phyloP scores from a whole-genome alignment of 2,888 invertebrate species.

The Macaria liturata region DNA sequence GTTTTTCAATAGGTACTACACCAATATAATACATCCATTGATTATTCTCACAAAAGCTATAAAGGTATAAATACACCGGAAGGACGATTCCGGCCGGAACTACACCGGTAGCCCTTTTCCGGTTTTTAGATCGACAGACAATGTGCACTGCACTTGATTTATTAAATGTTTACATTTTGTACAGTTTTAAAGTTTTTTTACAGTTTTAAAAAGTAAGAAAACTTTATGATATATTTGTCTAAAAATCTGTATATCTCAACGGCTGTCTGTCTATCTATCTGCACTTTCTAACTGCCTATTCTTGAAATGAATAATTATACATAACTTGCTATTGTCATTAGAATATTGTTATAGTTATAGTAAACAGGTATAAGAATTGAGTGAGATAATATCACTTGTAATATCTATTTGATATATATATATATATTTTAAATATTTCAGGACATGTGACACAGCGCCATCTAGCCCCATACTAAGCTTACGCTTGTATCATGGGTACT shows the following conservation, averaged over 20 bases:
- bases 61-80: constrained; percentile 41
- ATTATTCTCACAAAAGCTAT: constrained; percentile 10
- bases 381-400: too few relatives aligned
- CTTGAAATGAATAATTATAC: constrained; percentile 10
- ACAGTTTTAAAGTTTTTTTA: too few relatives aligned
- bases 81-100: constrained; percentile 44
- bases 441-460: too few relatives aligned
- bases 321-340: too few relatives aligned
- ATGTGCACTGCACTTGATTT: constrained; percentile 33
- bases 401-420: too few relatives aligned
- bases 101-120: constrained; percentile 55
- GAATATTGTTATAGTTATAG: too few relatives aligned
- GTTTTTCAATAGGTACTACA: not conserved
- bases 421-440: too few relatives aligned
- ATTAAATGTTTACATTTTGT: not conserved
- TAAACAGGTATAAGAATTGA: too few relatives aligned
- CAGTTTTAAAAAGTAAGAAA: not conserved
- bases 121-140: constrained; percentile 43
- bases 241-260: not conserved
- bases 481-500: too few relatives aligned
- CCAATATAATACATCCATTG: constrained; percentile 27
- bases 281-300: constrained; percentile 17
- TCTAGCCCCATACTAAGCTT: too few relatives aligned
- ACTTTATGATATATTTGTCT: too few relatives aligned
- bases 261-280: constrained; percentile 19